Evolutionary conservation across 1,140 invertebrate species (phyloP).

Genomic region (Apis laboriosa): DNA sequence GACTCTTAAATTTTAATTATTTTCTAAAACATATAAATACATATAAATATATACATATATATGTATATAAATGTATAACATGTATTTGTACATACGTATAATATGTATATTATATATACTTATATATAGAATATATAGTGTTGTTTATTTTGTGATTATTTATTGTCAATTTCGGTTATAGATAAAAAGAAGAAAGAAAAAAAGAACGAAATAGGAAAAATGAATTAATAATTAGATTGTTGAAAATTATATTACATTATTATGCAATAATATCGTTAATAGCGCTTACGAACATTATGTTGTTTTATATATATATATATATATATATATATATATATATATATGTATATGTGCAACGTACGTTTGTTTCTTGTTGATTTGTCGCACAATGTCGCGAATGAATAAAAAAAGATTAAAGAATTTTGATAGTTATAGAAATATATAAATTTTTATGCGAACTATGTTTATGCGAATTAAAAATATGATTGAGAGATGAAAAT

Average conservation of each 20-base stretch:
- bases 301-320: background rate
- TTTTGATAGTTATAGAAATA: background rate
- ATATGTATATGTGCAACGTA: background rate
- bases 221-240: background rate
- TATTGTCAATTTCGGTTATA: background rate
- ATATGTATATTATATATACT: conserved; percentile 3
- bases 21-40: background rate
- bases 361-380: background rate
- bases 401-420: background rate
- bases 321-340: background rate
- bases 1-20: background rate
- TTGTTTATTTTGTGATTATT: background rate
- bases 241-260: background rate
- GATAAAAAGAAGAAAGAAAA: background rate
- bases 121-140: background rate
- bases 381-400: background rate
- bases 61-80: background rate
- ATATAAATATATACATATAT: background rate
- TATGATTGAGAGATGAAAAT: background rate
- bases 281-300: background rate
- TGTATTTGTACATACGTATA: background rate
- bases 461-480: background rate
- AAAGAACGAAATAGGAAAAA: background rate
- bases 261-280: background rate
- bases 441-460: background rate